phyloP scores from a whole-genome alignment of 2,113 vertebrate genomes.

The Cygnus buccinator region DNA sequence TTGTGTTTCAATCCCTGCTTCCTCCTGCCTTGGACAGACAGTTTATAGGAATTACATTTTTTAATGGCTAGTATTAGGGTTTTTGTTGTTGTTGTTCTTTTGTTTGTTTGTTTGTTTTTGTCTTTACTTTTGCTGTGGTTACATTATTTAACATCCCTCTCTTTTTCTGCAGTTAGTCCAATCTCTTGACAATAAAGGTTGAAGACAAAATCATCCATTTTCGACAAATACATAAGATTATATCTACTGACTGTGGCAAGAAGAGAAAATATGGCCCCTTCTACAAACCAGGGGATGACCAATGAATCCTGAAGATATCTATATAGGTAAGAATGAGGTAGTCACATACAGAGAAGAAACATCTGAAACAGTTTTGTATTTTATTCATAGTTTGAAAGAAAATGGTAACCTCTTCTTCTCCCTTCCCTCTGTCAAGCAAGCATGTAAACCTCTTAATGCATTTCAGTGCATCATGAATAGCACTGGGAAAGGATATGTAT shows the following conservation, averaged over 20 bases:
- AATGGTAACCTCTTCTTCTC: neutral
- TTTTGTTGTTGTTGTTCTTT: neutral
- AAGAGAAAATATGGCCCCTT: neutral
- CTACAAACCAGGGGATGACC: neutral
- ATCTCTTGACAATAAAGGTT: neutral
- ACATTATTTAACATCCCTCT: neutral
- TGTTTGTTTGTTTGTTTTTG: neutral
- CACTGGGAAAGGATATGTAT: neutral
- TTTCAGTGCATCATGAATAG: neutral
- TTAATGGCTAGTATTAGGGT: neutral
- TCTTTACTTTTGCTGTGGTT: neutral
- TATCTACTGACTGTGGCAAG: neutral
- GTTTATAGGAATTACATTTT: neutral
- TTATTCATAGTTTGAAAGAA: neutral
- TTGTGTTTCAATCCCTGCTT: neutral
- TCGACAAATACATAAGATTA: neutral
- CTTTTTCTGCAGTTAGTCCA: neutral
- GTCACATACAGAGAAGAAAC: neutral
- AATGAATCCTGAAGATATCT: neutral
- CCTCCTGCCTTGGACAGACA: neutral
- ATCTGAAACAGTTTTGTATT: neutral
- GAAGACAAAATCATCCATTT: slow-evolving; percentile 46
- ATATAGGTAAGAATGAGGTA: neutral
- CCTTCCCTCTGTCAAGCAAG: neutral
- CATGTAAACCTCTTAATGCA: fast-evolving